phyloP scores from a whole-genome alignment of 2,797 vertebrate genomes.

The Falco concolor region DNA sequence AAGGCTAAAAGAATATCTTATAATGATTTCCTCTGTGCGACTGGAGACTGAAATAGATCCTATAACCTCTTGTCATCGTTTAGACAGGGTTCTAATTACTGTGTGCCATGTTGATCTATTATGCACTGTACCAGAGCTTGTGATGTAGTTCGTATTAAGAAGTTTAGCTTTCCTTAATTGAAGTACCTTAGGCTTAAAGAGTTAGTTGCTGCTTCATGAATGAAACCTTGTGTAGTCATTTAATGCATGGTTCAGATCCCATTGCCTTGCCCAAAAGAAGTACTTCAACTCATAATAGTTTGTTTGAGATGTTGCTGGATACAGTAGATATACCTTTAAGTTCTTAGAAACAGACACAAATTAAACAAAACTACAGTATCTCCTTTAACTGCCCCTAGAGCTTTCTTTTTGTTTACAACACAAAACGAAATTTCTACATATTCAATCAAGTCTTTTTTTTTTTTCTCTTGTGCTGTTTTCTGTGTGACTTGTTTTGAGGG shows the following conservation, averaged over 20 bases:
- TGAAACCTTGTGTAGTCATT: conserved; percentile 11
- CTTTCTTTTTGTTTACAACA: not conserved
- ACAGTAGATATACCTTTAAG: not conserved
- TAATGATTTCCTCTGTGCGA: not conserved
- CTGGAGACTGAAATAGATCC: conserved; percentile 45
- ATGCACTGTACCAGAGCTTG: not conserved
- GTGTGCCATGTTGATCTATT: conserved; percentile 7
- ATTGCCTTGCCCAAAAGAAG: not conserved
- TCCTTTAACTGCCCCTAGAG: not conserved
- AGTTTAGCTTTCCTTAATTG: conserved; percentile 30
- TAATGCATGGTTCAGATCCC: not conserved
- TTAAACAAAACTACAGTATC: not conserved
- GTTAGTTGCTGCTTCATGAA: conserved; percentile 29
- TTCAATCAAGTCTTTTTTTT: not conserved
- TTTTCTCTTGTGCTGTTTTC: not conserved
- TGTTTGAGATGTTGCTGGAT: not conserved
- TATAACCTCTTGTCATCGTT: conserved; percentile 34
- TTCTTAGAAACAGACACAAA: not conserved
- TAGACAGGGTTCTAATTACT: conserved; percentile 43
- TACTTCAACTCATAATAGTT: not conserved
- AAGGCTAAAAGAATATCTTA: not conserved
- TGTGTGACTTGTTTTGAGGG: not conserved
- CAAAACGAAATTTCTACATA: not conserved
- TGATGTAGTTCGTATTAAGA: conserved; percentile 16
- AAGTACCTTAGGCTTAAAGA: not conserved